These are phyloP conservation scores for Merluccius polli DNA, from an alignment of 2,797 vertebrate species.

Conservation along the genomic window DNA sequence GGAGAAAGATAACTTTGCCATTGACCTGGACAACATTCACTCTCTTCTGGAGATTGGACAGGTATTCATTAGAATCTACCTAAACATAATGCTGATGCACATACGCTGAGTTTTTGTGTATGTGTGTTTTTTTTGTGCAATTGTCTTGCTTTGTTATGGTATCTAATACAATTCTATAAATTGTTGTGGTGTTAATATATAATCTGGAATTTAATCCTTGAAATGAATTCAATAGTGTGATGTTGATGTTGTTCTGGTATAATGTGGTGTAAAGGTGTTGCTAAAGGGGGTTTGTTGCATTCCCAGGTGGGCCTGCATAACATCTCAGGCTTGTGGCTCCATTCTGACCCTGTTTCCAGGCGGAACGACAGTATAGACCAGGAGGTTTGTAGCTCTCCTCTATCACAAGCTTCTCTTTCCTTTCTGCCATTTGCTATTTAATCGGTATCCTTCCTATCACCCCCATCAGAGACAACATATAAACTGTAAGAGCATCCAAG, in stretches of 20 bases:
- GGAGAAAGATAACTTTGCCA: constrained; percentile 78
- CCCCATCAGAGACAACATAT: neutral
- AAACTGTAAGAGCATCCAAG: neutral
- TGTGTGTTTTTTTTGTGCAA: neutral
- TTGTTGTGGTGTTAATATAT: neutral
- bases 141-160: neutral
- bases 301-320: constrained; percentile 78
- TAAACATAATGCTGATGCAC: neutral
- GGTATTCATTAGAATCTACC: constrained; percentile 61
- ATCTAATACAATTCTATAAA: neutral
- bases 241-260: neutral
- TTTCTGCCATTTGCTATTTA: neutral
- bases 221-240: neutral
- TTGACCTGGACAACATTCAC: constrained; percentile 84
- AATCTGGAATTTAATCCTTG: neutral
- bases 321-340: constrained; percentile 77
- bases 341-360: constrained; percentile 86
- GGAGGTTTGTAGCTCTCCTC: constrained; percentile 66
- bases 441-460: neutral
- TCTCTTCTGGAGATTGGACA: constrained; percentile 88
- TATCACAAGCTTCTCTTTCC: neutral
- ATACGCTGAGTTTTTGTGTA: neutral
- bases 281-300: neutral
- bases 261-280: neutral
- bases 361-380: constrained; percentile 66